These are phyloP conservation scores for Mormyrops attenuatus DNA, from an alignment of 2,797 vertebrate species.

Conservation along the genomic window DNA sequence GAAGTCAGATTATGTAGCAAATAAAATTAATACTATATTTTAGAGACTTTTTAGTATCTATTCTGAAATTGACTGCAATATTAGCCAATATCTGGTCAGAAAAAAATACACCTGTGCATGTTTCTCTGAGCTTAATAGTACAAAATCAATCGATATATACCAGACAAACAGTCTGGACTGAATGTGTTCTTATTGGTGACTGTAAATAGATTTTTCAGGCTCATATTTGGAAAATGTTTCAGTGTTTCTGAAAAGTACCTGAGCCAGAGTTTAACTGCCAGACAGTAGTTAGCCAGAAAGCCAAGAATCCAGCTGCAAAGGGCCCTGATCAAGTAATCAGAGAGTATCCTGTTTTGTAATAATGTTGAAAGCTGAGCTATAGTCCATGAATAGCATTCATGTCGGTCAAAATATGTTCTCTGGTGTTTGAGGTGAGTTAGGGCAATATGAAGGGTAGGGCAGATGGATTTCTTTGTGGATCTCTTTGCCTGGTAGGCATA, in stretches of 20 bases:
- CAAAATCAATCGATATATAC: background rate
- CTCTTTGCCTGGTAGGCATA: background rate
- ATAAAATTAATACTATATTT: background rate
- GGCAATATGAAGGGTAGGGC: background rate
- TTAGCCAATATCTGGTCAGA: background rate
- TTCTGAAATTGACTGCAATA: background rate
- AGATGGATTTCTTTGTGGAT: background rate
- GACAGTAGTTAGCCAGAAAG: background rate
- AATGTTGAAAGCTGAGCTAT: background rate
- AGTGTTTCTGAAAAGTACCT: background rate
- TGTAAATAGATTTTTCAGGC: background rate
- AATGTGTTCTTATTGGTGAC: background rate
- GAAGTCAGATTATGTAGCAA: background rate
- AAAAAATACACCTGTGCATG: background rate
- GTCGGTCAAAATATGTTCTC: background rate
- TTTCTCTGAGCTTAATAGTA: background rate
- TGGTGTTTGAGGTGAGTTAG: background rate
- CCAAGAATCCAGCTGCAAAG: background rate
- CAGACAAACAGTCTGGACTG: background rate
- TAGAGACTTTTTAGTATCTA: background rate
- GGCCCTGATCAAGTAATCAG: background rate
- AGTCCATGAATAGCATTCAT: background rate
- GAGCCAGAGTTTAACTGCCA: background rate
- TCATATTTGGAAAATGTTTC: background rate
- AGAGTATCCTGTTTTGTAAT: background rate